Evolutionary conservation across 2,797 vertebrate species (phyloP), one percentile per base, ranked within the genome.

Genomic region (Tenualosa thibaudeaui): DNA sequence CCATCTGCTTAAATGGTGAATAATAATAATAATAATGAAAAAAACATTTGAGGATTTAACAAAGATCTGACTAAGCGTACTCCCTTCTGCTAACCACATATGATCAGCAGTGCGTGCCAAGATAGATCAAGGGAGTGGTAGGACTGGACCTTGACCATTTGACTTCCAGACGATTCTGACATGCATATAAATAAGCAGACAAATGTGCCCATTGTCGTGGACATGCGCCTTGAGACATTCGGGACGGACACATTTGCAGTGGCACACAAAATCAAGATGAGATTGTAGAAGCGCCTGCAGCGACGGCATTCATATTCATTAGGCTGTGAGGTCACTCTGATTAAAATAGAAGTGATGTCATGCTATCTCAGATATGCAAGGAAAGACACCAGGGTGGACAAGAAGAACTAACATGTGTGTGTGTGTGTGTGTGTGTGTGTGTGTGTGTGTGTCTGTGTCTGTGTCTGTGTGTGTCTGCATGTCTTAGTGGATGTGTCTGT

Each of bases 341-440:
- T 75, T 75, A 75, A 75, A 75, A 75, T 43, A 75, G 13, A 43
- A 40, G 37, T 75, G 68, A 75, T 75, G 68, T 40, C 68, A 75
- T 43, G 37, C 37, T 19, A 43, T 37, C 31, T 75, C 68, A 40
- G 62, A 68, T 37, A 9, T 31, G 62, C 26, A 26, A 68, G 68
- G 31, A 19, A 43, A 75, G 15, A 5, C 68, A 75, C 68, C 68
- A 75, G 68, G 68, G 68, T 43, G 68, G 37, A 75, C 31, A 75
- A 6, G 31, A 75, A 19, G 15, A 75, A 17, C 17, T 40, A 68
- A 24, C 13, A 13, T 54, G 62, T 26, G 62, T 68, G 65, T 37
- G 65, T 71, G 65, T 71, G 65, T 37, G 31, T 71, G 65, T 71
- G 65, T 37, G 65, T 71, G 31, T 75, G 68, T 43, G 68, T 17